Evolutionary conservation across 53 echinoderm and acorn worm species (phyloP).

Genomic region (Holothuria leucospilota): DNA sequence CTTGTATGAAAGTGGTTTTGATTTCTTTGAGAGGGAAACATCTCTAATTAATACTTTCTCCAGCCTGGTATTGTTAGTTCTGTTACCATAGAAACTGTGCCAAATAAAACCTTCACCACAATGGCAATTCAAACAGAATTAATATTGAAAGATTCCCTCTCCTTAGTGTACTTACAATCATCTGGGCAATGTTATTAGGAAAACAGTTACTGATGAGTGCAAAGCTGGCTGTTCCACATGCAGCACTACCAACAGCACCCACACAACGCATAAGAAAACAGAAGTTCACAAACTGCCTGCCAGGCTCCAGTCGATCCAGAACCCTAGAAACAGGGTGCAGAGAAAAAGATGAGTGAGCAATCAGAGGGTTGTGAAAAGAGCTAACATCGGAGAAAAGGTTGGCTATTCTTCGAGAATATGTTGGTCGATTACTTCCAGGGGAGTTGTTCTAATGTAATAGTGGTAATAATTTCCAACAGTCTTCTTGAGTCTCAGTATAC

Average conservation of each 20-base stretch:
- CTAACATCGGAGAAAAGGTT: too few relatives aligned
- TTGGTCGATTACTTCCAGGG: too few relatives aligned
- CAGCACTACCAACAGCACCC: slow-evolving; percentile 36
- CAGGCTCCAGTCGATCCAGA: background rate
- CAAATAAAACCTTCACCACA: background rate
- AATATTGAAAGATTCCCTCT: too few relatives aligned
- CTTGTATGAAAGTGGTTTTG: background rate
- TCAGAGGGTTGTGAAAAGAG: too few relatives aligned
- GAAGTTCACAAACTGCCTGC: slow-evolving; percentile 23
- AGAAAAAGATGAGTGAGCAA: too few relatives aligned
- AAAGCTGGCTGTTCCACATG: slow-evolving; percentile 40
- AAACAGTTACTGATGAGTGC: slow-evolving; percentile 32
- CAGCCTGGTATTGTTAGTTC: too few relatives aligned
- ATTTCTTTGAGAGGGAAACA: too few relatives aligned
- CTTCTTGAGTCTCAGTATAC: too few relatives aligned
- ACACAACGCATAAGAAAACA: slow-evolving; percentile 30
- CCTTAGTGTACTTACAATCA: slow-evolving; percentile 14
- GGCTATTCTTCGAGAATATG: too few relatives aligned
- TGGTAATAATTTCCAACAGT: too few relatives aligned
- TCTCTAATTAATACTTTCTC: too few relatives aligned
- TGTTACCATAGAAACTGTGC: background rate
- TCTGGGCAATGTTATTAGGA: slow-evolving; percentile 43
- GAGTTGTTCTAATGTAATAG: too few relatives aligned
- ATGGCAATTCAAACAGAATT: background rate
- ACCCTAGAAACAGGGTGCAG: background rate